Conservation (phyloP, 2,113 vertebrate species). For the Passer domesticus region DNA sequence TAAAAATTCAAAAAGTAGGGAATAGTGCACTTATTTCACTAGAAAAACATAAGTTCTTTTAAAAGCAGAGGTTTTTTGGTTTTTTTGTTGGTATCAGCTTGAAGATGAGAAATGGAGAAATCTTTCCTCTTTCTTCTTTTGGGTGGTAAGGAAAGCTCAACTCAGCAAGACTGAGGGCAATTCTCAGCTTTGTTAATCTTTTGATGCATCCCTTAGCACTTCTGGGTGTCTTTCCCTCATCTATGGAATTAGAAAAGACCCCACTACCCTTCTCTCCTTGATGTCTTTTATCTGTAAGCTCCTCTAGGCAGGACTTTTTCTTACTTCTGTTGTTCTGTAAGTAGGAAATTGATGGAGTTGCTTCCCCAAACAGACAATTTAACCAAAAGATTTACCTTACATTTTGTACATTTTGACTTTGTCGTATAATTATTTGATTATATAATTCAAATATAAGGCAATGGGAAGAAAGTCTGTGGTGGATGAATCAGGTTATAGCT, state of each 20-base stretch:
- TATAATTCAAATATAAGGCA: background rate
- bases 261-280: background rate
- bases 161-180: accelerated
- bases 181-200: background rate
- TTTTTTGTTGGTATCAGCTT: background rate
- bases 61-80: accelerated
- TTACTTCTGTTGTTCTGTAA: background rate
- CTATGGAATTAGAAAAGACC: background rate
- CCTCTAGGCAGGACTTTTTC: background rate
- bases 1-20: background rate
- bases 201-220: background rate
- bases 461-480: background rate
- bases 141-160: accelerated
- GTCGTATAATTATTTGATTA: background rate
- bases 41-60: background rate
- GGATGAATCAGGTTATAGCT: background rate
- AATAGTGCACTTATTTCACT: background rate
- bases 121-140: background rate
- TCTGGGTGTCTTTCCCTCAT: background rate
- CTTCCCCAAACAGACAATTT: background rate
- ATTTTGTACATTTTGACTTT: background rate
- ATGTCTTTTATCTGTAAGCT: background rate
- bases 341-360: background rate
- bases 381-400: background rate
- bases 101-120: background rate